These are phyloP conservation scores for Drosophila peninsularis DNA, from an alignment of 2,888 invertebrate species.

Conservation along the genomic window DNA sequence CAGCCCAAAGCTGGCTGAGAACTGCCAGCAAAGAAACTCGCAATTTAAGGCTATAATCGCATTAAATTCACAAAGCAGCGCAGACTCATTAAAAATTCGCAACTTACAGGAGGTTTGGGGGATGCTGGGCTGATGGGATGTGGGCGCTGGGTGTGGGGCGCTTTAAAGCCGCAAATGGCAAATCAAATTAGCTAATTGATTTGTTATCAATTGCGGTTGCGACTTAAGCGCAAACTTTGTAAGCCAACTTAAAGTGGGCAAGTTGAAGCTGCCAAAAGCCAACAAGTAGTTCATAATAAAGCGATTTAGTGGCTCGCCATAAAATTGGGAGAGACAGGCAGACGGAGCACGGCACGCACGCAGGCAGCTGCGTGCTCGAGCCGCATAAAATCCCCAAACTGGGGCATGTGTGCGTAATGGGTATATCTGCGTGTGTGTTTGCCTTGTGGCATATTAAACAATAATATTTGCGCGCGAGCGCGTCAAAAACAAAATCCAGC, in stretches of 20 bases:
- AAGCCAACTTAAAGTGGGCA: conserved; percentile 60
- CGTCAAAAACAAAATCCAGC: conserved; percentile 48
- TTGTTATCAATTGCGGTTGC: conserved; percentile 61
- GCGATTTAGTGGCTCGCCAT: conserved; percentile 64
- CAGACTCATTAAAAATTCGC: conserved; percentile 44
- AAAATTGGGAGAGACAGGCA: conserved; percentile 38
- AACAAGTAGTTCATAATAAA: conserved; percentile 81
- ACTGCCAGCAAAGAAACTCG: conserved; percentile 11
- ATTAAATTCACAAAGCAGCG: conserved; percentile 22
- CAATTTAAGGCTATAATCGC: conserved; percentile 22
- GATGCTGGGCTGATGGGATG: no score
- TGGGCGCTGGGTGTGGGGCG: neutral
- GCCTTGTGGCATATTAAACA: conserved; percentile 70
- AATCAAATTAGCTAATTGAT: conserved; percentile 67
- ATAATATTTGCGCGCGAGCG: conserved; percentile 70
- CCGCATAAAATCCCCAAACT: conserved; percentile 36
- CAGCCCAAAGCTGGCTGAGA: conserved; percentile 21
- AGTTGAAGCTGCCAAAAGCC: conserved; percentile 62
- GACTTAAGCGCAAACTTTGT: conserved; percentile 27
- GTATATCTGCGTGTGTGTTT: conserved; percentile 26
- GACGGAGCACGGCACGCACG: conserved; percentile 10
- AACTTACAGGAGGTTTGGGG: neutral
- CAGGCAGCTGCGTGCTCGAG: conserved; percentile 42
- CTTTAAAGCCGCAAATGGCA: conserved; percentile 31
- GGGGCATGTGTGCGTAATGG: neutral